Percentiles rank a stretch among this genome's conserved stretches.
Evolutionary conservation across 2,888 invertebrate species (phyloP).

Genomic region (Conops quadrifasciatus): DNA sequence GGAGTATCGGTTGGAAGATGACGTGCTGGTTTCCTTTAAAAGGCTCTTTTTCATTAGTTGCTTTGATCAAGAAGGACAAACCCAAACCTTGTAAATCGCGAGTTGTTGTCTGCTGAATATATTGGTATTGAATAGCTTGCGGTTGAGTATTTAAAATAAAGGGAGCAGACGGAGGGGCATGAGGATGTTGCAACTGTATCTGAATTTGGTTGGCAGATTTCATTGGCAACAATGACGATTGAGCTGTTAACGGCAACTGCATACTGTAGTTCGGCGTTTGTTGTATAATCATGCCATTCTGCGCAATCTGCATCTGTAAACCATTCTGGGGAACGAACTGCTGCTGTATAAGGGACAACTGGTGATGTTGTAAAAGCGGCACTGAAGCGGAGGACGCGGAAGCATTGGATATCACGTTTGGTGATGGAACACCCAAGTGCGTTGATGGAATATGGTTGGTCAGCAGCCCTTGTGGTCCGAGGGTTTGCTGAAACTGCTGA

Average conservation of each 20-base stretch:
- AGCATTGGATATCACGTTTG: slow-evolving; percentile 21
- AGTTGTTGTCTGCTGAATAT: slow-evolving; percentile 43
- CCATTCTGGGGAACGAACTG: slow-evolving; percentile 25
- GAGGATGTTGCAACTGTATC: slow-evolving; percentile 21
- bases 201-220: slow-evolving; percentile 22
- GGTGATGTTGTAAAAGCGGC: slow-evolving; percentile 17
- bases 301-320: slow-evolving; percentile 19
- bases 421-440: slow-evolving; percentile 23
- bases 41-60: background rate
- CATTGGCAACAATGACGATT: slow-evolving; percentile 2
- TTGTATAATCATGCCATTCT: slow-evolving; percentile 28
- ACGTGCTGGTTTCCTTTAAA: slow-evolving; percentile 37
- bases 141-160: slow-evolving; percentile 41
- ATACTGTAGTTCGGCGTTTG: slow-evolving; percentile 12
- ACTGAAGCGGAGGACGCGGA: background rate
- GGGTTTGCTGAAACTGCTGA: slow-evolving; percentile 50
- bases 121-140: slow-evolving; percentile 43
- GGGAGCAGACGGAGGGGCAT: background rate
- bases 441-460: slow-evolving; percentile 1
- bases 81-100: slow-evolving; percentile 40
- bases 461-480: slow-evolving; percentile 11
- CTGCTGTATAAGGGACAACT: slow-evolving; percentile 19
- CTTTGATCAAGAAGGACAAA: background rate
- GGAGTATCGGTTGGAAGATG: slow-evolving; percentile 38
- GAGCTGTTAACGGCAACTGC: slow-evolving; percentile 9